These are phyloP conservation scores for Scytalopus superciliaris DNA, from an alignment of 2,113 vertebrate genomes.

Conservation along the genomic window DNA sequence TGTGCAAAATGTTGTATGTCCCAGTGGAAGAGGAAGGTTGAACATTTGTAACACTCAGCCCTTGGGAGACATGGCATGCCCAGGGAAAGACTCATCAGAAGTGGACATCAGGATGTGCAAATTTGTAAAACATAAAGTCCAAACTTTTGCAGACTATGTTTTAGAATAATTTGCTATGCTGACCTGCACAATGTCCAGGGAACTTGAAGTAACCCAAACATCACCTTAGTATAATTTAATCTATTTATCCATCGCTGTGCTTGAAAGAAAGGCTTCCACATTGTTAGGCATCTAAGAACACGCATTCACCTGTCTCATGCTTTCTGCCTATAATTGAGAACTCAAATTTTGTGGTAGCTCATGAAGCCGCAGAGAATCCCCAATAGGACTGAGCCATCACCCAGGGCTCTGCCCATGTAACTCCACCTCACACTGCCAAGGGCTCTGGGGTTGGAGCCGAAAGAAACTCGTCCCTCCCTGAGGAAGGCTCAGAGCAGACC, in stretches of 20 bases:
- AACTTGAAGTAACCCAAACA: background rate
- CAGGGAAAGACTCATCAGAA: background rate
- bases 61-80: background rate
- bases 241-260: background rate
- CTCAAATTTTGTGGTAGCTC: background rate
- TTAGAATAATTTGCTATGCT: background rate
- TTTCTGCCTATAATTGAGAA: background rate
- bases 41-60: rapidly evolving
- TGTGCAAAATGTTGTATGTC: background rate
- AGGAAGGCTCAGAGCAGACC: background rate
- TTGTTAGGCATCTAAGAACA: background rate
- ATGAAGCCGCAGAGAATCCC: background rate
- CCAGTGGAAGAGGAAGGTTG: background rate
- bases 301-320: background rate
- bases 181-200: background rate
- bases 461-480: rapidly evolving
- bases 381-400: background rate
- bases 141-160: background rate
- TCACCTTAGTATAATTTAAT: background rate
- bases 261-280: background rate
- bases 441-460: background rate
- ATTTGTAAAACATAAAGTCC: background rate
- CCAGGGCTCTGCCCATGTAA: rapidly evolving
- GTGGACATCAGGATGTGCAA: background rate
- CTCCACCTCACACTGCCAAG: rapidly evolving